A percentile compares a stretch with the other conserved stretches of the same genome.
These are phyloP conservation scores for Phalacrocorax carbo DNA, from an alignment of 2,113 vertebrate genomes.

Conservation along the genomic window DNA sequence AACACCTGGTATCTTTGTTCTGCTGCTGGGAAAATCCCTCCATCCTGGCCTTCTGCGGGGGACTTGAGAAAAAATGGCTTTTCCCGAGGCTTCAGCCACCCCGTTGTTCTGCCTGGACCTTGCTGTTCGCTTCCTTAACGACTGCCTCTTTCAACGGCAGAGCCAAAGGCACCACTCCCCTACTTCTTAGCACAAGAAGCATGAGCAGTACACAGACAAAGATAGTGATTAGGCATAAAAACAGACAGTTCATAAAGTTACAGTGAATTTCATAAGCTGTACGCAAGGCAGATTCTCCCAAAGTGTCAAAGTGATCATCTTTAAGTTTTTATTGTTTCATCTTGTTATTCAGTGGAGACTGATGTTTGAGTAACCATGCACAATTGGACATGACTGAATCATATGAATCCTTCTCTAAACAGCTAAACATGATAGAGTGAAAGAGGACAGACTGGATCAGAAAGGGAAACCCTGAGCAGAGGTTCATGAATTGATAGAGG, in stretches of 20 bases:
- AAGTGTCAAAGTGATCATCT: not conserved
- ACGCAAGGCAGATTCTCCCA: not conserved
- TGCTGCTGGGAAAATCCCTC: not conserved
- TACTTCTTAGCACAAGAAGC: not conserved
- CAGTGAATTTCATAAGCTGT: not conserved
- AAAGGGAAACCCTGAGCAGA: not conserved
- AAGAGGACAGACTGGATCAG: not conserved
- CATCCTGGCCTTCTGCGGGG: not conserved
- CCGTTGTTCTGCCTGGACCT: not conserved
- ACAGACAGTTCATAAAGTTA: not conserved
- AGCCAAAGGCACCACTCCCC: not conserved
- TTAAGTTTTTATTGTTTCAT: not conserved
- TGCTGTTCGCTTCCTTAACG: not conserved
- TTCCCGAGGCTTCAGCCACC: not conserved
- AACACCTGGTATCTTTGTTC: constrained; percentile 13
- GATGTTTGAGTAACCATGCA: not conserved
- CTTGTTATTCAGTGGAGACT: not conserved
- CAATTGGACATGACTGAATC: not conserved
- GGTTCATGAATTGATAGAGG: not conserved
- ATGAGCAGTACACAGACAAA: not conserved
- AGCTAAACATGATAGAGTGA: fast-evolving
- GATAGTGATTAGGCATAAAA: not conserved
- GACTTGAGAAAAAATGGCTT: not conserved
- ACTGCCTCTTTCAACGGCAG: not conserved
- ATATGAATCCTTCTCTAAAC: not conserved